A percentile compares a stretch with the other conserved stretches of the same genome.
These are phyloP conservation scores for Anolis carolinensis DNA, from an alignment of 2,113 vertebrate genomes.

Conservation along the genomic window DNA sequence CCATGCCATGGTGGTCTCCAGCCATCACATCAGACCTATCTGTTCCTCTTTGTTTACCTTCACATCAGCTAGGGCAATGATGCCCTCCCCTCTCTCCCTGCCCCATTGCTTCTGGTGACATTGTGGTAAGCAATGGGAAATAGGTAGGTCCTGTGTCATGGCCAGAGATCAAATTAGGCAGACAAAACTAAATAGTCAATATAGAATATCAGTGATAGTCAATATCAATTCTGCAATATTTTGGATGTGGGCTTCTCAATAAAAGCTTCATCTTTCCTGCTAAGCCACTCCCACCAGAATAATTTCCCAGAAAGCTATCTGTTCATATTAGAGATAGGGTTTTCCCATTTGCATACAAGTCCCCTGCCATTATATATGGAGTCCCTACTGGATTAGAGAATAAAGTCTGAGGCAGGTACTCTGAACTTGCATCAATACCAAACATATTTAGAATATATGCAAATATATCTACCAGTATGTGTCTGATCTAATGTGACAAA, in stretches of 20 bases:
- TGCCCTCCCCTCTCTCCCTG: too few species aligned
- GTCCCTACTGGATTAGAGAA: neutral
- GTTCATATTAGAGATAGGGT: neutral
- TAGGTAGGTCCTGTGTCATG: too few species aligned
- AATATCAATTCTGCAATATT: neutral
- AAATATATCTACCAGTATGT: neutral
- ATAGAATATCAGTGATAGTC: too few species aligned
- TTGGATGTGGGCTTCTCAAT: neutral
- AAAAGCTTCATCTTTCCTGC: neutral
- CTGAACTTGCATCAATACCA: too few species aligned
- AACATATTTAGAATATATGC: neutral
- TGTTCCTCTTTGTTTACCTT: too few species aligned
- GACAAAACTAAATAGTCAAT: too few species aligned
- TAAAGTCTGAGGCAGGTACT: neutral
- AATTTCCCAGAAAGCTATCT: neutral
- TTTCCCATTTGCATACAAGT: neutral
- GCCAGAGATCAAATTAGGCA: too few species aligned
- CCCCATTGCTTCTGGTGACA: too few species aligned
- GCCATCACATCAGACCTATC: too few species aligned
- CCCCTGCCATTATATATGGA: neutral
- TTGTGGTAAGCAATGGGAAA: too few species aligned
- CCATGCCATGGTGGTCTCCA: too few species aligned
- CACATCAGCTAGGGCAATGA: too few species aligned
- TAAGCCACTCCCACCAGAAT: neutral
- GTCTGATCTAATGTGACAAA: neutral